phyloP scores from a whole-genome alignment of 2,797 vertebrate species.

The Cirrhinus molitorella region DNA sequence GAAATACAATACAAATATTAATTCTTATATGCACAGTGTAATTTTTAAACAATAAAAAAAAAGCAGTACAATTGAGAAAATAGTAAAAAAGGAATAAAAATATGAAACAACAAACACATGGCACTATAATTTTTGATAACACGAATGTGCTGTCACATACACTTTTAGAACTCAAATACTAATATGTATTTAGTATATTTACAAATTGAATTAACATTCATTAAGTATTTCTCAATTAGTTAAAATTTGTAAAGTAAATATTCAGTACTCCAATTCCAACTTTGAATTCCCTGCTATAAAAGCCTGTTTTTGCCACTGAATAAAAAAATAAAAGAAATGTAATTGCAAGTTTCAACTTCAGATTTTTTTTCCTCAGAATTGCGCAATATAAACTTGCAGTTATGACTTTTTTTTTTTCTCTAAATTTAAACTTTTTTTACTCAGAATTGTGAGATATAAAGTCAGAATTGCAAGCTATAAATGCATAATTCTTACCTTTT shows the following conservation, averaged over 20 bases:
- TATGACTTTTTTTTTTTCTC: too few species aligned
- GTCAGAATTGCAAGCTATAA: too few species aligned
- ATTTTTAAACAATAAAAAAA: background rate
- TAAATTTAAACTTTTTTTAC: too few species aligned
- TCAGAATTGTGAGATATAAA: too few species aligned
- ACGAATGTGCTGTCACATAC: background rate
- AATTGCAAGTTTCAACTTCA: too few species aligned
- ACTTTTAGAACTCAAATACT: background rate
- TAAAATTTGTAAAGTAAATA: background rate
- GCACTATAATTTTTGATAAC: background rate
- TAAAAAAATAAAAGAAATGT: too few species aligned
- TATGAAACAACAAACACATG: background rate
- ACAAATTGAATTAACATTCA: background rate
- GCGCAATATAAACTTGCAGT: too few species aligned
- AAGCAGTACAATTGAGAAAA: background rate
- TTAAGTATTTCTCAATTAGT: background rate
- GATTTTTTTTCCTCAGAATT: too few species aligned
- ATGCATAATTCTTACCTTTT: too few species aligned
- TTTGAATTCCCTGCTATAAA: background rate
- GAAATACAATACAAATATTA: too few species aligned
- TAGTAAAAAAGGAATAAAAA: background rate
- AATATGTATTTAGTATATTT: background rate
- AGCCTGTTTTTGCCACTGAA: too few species aligned
- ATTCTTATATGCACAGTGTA: background rate
- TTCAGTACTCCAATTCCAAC: background rate